A percentile compares a stretch with the other conserved stretches of the same genome.
phyloP scores from a whole-genome alignment of 2,113 vertebrate genomes.

The Larimichthys polyactis region DNA sequence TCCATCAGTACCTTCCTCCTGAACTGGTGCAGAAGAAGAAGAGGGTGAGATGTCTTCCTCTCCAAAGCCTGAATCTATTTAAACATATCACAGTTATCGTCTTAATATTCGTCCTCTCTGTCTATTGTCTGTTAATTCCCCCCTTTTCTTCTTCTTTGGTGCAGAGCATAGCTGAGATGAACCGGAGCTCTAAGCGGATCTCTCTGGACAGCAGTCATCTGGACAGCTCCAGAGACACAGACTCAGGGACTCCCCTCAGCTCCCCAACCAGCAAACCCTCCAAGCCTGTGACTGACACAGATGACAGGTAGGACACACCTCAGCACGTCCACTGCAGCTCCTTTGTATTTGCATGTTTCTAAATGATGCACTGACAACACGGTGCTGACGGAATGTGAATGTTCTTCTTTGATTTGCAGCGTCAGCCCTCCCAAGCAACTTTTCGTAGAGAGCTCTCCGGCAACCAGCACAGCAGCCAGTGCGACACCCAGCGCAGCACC shows the following conservation, averaged over 20 bases:
- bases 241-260: slow-evolving; percentile 86
- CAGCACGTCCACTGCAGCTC: neutral
- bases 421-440: slow-evolving; percentile 78
- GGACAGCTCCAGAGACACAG: slow-evolving; percentile 89
- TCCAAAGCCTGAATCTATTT: neutral
- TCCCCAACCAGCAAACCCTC: slow-evolving; percentile 83
- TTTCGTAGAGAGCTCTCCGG: slow-evolving; percentile 77
- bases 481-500: neutral
- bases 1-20: slow-evolving; percentile 93
- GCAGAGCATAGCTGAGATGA: slow-evolving; percentile 89
- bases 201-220: slow-evolving; percentile 88
- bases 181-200: slow-evolving; percentile 87
- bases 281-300: slow-evolving; percentile 82
- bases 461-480: slow-evolving; percentile 59
- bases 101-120: neutral
- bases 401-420: slow-evolving; percentile 41
- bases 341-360: neutral
- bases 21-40: slow-evolving; percentile 94
- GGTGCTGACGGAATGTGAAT: neutral
- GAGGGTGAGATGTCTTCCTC: slow-evolving; percentile 83
- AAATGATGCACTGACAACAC: too few species aligned
- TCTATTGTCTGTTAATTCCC: neutral
- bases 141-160: neutral
- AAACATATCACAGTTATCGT: neutral
- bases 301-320: slow-evolving; percentile 83